Evolutionary conservation across 2,888 invertebrate species (phyloP).

Genomic region (Sminthurides aquaticus): DNA sequence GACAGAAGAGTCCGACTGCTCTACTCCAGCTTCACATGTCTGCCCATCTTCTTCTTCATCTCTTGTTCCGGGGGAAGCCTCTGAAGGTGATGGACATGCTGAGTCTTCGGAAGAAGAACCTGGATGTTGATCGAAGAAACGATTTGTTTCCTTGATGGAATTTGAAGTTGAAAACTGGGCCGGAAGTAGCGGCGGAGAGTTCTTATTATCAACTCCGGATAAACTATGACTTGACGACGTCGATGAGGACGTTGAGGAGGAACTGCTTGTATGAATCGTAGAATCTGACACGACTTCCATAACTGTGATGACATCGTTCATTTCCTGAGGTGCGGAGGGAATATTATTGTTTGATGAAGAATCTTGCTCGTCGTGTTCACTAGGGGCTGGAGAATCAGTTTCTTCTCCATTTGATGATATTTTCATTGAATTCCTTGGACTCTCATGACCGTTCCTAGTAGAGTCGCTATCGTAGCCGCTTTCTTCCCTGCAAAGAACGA

Average conservation of each 20-base stretch:
- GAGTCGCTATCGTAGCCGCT: conserved; percentile 58
- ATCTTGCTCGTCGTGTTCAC: conserved; percentile 5
- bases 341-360: not conserved
- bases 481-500: conserved; percentile 50
- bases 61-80: not conserved
- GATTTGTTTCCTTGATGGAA: not conserved
- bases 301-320: conserved; percentile 1
- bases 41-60: not conserved
- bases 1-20: not conserved
- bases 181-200: not conserved
- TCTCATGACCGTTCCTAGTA: conserved; percentile 45
- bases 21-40: no score
- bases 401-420: conserved; percentile 12
- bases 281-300: not conserved
- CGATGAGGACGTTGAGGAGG: not conserved
- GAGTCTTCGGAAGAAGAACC: no score
- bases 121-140: no score
- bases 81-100: not conserved
- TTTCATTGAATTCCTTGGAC: conserved; percentile 33
- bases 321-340: not conserved
- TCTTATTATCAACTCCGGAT: not conserved
- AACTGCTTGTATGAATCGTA: not conserved
- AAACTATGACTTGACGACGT: not conserved
- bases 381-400: conserved; percentile 2
- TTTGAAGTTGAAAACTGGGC: not conserved